Evolutionary conservation across 2,888 invertebrate genomes (phyloP).

Genomic region (Leucoma salicis): DNA sequence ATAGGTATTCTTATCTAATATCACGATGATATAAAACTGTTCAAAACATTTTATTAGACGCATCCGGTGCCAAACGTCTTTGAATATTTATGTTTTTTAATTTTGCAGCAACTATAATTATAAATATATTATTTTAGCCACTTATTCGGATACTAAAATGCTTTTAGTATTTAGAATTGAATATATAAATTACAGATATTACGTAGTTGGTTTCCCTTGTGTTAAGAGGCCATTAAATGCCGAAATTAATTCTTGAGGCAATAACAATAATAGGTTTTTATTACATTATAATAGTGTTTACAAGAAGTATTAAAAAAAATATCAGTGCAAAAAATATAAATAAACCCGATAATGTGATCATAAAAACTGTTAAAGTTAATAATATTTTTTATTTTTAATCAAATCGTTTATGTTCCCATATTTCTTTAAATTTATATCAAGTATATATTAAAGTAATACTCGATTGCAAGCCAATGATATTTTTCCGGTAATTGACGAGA

Average conservation of each 20-base stretch:
- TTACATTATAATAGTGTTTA: background rate
- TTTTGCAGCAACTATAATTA: background rate
- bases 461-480: constrained; percentile 44
- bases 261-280: too few species aligned
- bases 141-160: background rate
- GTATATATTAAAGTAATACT: constrained; percentile 26
- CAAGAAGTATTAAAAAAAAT: constrained; percentile 4
- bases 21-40: background rate
- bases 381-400: constrained; percentile 8
- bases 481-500: constrained; percentile 42
- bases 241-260: background rate
- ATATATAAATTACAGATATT: background rate
- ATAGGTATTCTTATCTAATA: too few species aligned
- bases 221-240: background rate
- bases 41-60: background rate
- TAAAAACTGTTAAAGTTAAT: constrained; percentile 22
- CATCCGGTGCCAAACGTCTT: background rate
- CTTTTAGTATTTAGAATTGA: background rate
- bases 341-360: constrained; percentile 21
- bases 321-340: constrained; percentile 5
- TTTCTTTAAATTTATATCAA: constrained; percentile 30
- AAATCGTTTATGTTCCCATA: constrained; percentile 9
- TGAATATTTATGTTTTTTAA: background rate
- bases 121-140: background rate
- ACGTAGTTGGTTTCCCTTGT: background rate